Conservation (phyloP, 2,888 invertebrate species). For the Drosophila demipolita region DNA sequence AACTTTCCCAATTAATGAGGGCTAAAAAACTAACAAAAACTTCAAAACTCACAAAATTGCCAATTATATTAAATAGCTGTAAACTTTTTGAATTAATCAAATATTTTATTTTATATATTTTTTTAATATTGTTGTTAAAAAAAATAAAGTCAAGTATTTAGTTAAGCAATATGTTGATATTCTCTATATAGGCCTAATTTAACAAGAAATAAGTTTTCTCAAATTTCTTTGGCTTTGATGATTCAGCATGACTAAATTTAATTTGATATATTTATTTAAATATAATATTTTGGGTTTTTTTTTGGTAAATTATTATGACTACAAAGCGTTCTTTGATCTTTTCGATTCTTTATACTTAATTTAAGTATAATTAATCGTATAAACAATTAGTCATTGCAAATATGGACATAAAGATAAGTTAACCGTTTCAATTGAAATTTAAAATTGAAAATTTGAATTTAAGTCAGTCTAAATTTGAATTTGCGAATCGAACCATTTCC, state of each 20-base stretch:
- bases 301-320: neutral
- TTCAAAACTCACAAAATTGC: neutral
- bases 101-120: neutral
- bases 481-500: neutral
- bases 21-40: neutral
- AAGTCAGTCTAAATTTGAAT: neutral
- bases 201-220: neutral
- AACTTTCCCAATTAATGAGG: neutral
- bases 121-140: neutral
- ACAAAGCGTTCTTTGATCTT: neutral
- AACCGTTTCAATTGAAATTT: neutral
- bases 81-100: neutral
- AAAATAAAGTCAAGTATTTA: neutral
- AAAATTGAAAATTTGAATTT: constrained; percentile 1
- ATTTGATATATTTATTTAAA: neutral
- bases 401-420: neutral
- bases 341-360: neutral
- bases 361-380: neutral
- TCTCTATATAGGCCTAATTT: neutral
- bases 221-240: neutral
- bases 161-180: neutral
- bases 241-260: neutral
- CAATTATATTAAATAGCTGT: neutral
- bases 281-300: neutral
- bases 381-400: neutral